Evolutionary conservation across 2,113 vertebrate genomes (phyloP), one percentile per base, ranked within the genome.

Genomic region (Myotis brandtii): DNA sequence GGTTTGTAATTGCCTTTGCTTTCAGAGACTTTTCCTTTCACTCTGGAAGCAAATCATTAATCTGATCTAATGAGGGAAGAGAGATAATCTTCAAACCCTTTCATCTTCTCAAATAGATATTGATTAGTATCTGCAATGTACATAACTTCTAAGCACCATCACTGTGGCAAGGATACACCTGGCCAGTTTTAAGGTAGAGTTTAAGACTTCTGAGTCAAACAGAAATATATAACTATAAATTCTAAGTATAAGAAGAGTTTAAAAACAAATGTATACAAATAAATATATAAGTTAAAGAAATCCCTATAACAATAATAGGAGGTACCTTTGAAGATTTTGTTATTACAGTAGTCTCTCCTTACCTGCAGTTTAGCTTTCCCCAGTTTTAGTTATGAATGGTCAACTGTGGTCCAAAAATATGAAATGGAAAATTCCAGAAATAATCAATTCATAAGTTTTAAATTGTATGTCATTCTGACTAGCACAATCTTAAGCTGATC

Each of bases 21-120:
- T 95, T 86, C 85, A 92, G 66, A 94, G n/a, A 62, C 17, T 40
- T 25, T 69, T 67, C 67, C 9, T 81, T 75, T 66, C 75, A 43
- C 80, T 92, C 56, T 75, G 37, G 21, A 7, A 85, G 27, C 48
- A 81, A 89, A 85, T 21, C 32, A 48, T 94, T 92, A 77, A 88
- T 77, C 50, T 85, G 37, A 84, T n/a, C 80, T 72, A 79, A 56
- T 73, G 54, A 91, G 43, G 20, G 37, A 84, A 92, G 17, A 77
- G 23, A 30, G 30, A 94, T 64, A 72, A 72, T 80, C 37, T 64
- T 89, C 10, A 89, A 59, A 79, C 43, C n/a, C 54, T 89, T 96
- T 73, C 46, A 50, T 64, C 54, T 52, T 79, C 64, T 92, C 79
- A 92, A 69, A 50, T 23, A 76, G 87, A 82, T 46, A 70, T 4